Evolutionary conservation across 2,797 vertebrate genomes (phyloP), one percentile per base, ranked within the genome.

Genomic region (Eutrigla gurnardus): DNA sequence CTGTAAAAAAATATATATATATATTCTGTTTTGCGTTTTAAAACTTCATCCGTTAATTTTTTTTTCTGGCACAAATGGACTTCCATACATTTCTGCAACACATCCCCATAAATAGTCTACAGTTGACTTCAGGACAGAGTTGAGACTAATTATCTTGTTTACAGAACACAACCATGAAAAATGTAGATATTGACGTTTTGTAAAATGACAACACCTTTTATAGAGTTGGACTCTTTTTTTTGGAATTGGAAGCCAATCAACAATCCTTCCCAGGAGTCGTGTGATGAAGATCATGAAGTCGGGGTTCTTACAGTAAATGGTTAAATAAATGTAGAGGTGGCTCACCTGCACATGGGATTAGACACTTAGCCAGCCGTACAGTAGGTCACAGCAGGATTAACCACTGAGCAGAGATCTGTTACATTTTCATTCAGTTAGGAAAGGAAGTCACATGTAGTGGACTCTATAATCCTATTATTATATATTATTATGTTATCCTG

Each of bases 301-400:
- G 25, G 53, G 4, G 12, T 42, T 40, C 12, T 14, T 8, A 42
- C 54, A 40, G 60, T 46, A 58, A 62, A 60, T 25, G 55, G 7
- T 47, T 46, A 40, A 54, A 39, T 9, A 3, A 60, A 45, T 25
- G 10, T 10, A 46, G 33, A 54, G 55, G 18, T 33, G 12, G 36
- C n/a, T 65, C 35, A 65, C 12, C 58, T 40, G 6, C 61, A 63
- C 42, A 5, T 37, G 37, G 70, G 59, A 70, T 80, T 71, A 67
- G 14, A 43, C 40, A 37, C 40, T 69, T 57, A 60, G 18, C 10
- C 1, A 7, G 42, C 33, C 8, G 14, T 18, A 32, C 39, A 13
- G 11, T 4, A 52, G 59, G 71, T 35, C 60, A 18, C 60, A 18
- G 65, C 47, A 47, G 75, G 72, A 76, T 85, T 67, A 77, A 39